Percentiles rank a stretch among this genome's conserved stretches.
Evolutionary conservation across 2,888 invertebrate genomes (phyloP).

Genomic region (Ormia ochracea): DNA sequence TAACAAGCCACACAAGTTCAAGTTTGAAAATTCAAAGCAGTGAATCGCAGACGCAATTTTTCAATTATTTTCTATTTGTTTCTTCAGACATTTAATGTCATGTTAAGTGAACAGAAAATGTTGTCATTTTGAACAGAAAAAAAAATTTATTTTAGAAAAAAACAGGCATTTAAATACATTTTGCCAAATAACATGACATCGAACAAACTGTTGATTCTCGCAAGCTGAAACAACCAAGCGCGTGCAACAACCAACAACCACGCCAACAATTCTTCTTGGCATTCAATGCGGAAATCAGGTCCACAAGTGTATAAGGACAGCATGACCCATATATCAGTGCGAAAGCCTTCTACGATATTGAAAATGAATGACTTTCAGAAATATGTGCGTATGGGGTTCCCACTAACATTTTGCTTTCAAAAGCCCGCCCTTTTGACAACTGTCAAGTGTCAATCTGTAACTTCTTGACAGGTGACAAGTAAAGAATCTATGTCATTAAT

Average conservation of each 20-base stretch:
- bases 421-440: no score
- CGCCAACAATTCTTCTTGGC: not conserved
- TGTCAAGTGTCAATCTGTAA: no score
- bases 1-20: constrained; percentile 38
- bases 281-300: not conserved
- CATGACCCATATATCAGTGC: no score
- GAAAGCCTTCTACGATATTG: no score
- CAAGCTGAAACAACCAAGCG: not conserved
- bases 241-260: not conserved
- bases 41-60: constrained; percentile 25
- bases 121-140: not conserved
- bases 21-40: constrained; percentile 30
- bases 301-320: no score
- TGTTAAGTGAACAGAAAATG: constrained; percentile 23
- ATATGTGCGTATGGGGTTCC: no score
- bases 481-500: no score
- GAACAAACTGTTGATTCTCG: constrained; percentile 13
- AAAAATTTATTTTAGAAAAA: not conserved
- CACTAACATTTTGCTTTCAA: no score
- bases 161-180: not conserved
- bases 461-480: no score
- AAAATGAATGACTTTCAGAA: no score
- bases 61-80: not conserved
- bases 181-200: constrained; percentile 15
- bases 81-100: constrained; percentile 44